Evolutionary conservation across 2,888 invertebrate species (phyloP), one percentile per base, ranked within the genome.

Genomic region (Hypsopygia costalis): DNA sequence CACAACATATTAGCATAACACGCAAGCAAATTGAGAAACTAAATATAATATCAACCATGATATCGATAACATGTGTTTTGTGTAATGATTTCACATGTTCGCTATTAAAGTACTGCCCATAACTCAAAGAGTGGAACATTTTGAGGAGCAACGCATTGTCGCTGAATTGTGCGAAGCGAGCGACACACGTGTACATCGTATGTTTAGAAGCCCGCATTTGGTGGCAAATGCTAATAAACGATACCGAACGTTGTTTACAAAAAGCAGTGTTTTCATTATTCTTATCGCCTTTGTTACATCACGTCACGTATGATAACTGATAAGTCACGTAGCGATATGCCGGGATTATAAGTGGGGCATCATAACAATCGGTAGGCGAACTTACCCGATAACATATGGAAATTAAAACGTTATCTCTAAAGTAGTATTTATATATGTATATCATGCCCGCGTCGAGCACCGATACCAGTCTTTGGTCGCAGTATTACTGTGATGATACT

Each of bases 251-350:
- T 25, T 25, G 25, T 25, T 25, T 25, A 25, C 25, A 16, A 16
- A 16, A 4, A 16, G 16, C 16, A 25, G 25, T 6, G 25, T 25
- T 25, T 25, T 25, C 25, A 25, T 8, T 25, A n/a, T 25, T 25
- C 5, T 25, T 5, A 33, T 20, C 16, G 6, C 12, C 8, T 12
- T 16, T 20, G 16, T 28, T 28, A 9, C n/a, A 42, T 54, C 31
- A 38, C 46, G 16, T 4, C n/a, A n/a, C n/a, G 3, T 21, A n/a
- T n/a, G n/a, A n/a, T n/a, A n/a, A n/a, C 3, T 21, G 21, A 21
- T 21, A 21, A 21, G 21, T 21, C 21, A 21, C 21, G 21, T 21
- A 21, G 25, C 25, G 25, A 25, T 25, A 16, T 2, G 2, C 16
- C 16, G 7, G 7, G 1, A 6, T 25, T 6, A 25, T 25, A 3